A percentile compares a stretch with the other conserved stretches of the same genome.
Evolutionary conservation across 2,888 invertebrate genomes (phyloP).

Genomic region (Stramonita haemastoma): DNA sequence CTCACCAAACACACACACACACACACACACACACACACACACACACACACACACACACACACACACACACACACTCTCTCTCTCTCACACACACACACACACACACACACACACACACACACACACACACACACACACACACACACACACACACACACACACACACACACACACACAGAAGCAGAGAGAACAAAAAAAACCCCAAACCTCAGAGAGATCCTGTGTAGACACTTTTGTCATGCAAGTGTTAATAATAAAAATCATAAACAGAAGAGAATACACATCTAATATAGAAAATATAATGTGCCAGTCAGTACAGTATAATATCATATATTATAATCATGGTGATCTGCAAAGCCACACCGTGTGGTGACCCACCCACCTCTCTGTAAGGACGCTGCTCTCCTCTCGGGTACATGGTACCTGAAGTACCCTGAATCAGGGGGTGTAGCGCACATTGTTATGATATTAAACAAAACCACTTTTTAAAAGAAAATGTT

Average conservation of each 20-base stretch:
- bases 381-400: slow-evolving; percentile 35
- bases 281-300: neutral
- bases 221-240: neutral
- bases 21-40: no score
- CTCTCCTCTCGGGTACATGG: slow-evolving; percentile 10
- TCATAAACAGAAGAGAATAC: neutral
- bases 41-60: neutral
- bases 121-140: slow-evolving; percentile 35
- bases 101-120: slow-evolving; percentile 39
- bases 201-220: neutral
- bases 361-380: neutral
- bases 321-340: no score
- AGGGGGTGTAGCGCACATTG: neutral
- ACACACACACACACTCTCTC: neutral
- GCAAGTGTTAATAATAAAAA: no score
- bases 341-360: no score
- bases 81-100: slow-evolving; percentile 28
- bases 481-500: neutral
- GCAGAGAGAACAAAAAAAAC: neutral
- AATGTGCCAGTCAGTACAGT: neutral
- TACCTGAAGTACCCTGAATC: neutral
- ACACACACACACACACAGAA: slow-evolving; percentile 18
- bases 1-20: no score
- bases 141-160: slow-evolving; percentile 27
- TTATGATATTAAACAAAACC: neutral